Evolutionary conservation across 2,797 vertebrate species (phyloP).

Genomic region (Pyrrhura leucotis): DNA sequence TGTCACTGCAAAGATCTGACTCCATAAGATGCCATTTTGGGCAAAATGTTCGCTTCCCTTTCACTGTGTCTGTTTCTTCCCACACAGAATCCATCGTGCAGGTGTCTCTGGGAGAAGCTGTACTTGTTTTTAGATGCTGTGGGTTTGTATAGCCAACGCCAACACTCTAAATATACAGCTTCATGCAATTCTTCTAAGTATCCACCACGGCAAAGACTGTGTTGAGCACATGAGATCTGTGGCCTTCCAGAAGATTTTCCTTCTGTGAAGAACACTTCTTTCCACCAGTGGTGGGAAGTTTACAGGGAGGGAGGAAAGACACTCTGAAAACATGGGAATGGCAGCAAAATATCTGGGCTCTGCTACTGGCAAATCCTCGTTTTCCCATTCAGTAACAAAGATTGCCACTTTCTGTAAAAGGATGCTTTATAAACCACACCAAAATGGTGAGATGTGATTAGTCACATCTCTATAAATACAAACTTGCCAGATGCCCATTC

Average conservation of each 20-base stretch:
- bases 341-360: neutral
- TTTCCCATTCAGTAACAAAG: neutral
- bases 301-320: neutral
- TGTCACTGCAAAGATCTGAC: conserved; percentile 37
- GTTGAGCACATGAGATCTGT: neutral
- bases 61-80: conserved; percentile 63
- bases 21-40: conserved; percentile 22
- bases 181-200: neutral
- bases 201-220: accelerated
- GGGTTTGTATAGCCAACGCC: conserved; percentile 2
- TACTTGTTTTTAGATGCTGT: conserved; percentile 56
- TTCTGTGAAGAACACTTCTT: neutral
- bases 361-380: neutral
- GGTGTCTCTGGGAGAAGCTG: conserved; percentile 47
- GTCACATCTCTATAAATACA: neutral
- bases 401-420: neutral
- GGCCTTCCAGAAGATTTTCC: neutral
- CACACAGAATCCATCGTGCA: conserved; percentile 40
- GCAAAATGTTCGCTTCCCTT: conserved; percentile 24
- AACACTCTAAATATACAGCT: conserved; percentile 41
- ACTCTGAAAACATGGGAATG: neutral
- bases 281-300: neutral
- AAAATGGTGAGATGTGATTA: neutral
- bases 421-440: neutral
- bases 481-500: neutral